phyloP scores from a whole-genome alignment of 2,888 invertebrate genomes.

The Zelleria hepariella region DNA sequence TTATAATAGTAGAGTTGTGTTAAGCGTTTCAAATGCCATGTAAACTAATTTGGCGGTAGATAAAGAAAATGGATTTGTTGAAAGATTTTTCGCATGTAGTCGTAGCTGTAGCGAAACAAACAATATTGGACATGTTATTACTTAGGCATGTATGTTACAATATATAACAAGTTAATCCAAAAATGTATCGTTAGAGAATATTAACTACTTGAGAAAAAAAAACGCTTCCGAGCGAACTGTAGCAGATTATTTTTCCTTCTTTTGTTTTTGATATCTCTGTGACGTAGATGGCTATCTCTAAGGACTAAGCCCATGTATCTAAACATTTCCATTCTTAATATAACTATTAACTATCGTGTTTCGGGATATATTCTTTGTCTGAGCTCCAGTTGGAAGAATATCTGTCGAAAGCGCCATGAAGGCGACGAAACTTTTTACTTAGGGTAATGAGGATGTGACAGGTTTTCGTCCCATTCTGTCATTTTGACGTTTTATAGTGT shows the following conservation, averaged over 20 bases:
- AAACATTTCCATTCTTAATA: conserved; percentile 37
- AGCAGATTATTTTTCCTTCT: not conserved
- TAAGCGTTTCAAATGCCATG: conserved; percentile 25
- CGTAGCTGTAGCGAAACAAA: conserved; percentile 54
- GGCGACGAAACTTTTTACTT: conserved; percentile 8
- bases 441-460: conserved; percentile 16
- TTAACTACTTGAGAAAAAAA: conserved; percentile 14
- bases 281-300: conserved; percentile 37
- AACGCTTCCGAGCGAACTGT: not conserved
- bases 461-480: conserved; percentile 43
- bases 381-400: not conserved
- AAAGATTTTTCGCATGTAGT: conserved; percentile 51
- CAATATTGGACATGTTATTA: conserved; percentile 49
- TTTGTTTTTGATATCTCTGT: not conserved
- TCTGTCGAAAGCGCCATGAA: not conserved
- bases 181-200: conserved; percentile 56
- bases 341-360: not conserved
- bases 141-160: conserved; percentile 54
- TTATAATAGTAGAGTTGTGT: not conserved
- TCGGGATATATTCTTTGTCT: not conserved
- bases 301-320: conserved; percentile 40
- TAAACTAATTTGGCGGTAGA: conserved; percentile 44
- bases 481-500: conserved; percentile 44
- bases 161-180: conserved; percentile 51
- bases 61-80: conserved; percentile 46